Evolutionary conservation across 2,797 vertebrate species (phyloP).

Genomic region (Hyperoplus immaculatus): DNA sequence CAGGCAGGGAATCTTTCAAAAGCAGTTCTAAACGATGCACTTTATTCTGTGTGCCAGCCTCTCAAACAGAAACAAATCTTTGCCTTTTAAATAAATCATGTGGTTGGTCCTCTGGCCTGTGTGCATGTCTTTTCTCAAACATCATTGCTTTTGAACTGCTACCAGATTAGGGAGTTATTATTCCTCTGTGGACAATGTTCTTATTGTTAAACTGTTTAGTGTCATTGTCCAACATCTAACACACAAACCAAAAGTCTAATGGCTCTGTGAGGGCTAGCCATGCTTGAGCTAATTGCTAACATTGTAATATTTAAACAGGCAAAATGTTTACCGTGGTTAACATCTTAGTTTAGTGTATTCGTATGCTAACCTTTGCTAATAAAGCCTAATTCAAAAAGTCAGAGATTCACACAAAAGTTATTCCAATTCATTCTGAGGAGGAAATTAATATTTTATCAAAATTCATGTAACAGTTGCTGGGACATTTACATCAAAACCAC

Average conservation of each 20-base stretch:
- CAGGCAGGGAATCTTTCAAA: conserved; percentile 25
- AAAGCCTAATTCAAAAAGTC: not conserved
- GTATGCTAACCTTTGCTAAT: not conserved
- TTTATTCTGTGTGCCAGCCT: conserved; percentile 12
- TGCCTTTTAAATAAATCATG: not conserved
- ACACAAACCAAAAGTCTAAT: not conserved
- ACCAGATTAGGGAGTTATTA: not conserved
- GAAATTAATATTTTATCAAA: not conserved
- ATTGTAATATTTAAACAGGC: not conserved
- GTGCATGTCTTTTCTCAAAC: not conserved
- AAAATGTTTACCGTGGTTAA: not conserved
- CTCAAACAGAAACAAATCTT: conserved; percentile 16
- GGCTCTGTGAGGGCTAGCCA: too few relatives aligned
- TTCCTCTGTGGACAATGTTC: not conserved
- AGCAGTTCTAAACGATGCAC: not conserved
- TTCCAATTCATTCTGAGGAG: not conserved
- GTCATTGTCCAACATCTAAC: not conserved
- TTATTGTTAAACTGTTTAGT: not conserved
- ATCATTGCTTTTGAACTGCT: not conserved
- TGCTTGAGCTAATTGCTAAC: not conserved
- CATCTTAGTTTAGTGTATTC: not conserved
- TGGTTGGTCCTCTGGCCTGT: not conserved
- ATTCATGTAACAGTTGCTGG: not conserved
- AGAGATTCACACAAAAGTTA: not conserved
- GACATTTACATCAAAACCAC: not conserved